Evolutionary conservation across 2,888 invertebrate genomes (phyloP).

Genomic region (Harpalus rufipes): DNA sequence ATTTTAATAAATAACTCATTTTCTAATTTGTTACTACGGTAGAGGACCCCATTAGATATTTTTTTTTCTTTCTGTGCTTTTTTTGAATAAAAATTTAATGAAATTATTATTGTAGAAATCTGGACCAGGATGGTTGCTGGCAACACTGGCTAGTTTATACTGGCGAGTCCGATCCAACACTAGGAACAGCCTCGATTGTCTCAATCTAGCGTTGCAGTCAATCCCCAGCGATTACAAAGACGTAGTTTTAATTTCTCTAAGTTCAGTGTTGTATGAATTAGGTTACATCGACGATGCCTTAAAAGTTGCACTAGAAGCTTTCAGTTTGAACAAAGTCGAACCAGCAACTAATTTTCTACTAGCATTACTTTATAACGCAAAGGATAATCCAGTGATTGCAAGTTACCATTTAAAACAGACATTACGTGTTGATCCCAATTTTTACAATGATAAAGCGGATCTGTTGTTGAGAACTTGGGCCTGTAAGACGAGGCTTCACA

Average conservation of each 20-base stretch:
- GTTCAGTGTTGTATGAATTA: constrained; percentile 84
- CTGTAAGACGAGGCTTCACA: constrained; percentile 77
- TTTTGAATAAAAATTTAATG: too few species aligned
- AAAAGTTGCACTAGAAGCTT: constrained; percentile 81
- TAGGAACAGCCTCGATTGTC: constrained; percentile 84
- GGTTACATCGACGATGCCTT: constrained; percentile 84
- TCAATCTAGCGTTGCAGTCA: constrained; percentile 81
- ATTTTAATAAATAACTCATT: too few species aligned
- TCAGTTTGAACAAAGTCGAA: constrained; percentile 82
- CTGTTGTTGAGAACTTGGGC: constrained; percentile 79
- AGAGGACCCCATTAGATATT: too few species aligned
- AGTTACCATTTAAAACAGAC: constrained; percentile 82
- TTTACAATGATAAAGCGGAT: constrained; percentile 78
- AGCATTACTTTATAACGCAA: constrained; percentile 82
- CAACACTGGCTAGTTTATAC: constrained; percentile 86
- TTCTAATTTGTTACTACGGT: too few species aligned
- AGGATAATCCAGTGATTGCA: constrained; percentile 81
- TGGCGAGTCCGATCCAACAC: constrained; percentile 87
- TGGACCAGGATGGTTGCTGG: constrained; percentile 86
- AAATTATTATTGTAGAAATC: constrained; percentile 79
- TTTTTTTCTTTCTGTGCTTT: too few species aligned
- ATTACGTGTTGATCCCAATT: constrained; percentile 79
- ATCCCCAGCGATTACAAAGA: constrained; percentile 82
- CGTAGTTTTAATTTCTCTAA: constrained; percentile 84
- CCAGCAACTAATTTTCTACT: constrained; percentile 86